Conservation (phyloP, 1,140 invertebrate genomes). For the Zelostemma sp. region DNA sequence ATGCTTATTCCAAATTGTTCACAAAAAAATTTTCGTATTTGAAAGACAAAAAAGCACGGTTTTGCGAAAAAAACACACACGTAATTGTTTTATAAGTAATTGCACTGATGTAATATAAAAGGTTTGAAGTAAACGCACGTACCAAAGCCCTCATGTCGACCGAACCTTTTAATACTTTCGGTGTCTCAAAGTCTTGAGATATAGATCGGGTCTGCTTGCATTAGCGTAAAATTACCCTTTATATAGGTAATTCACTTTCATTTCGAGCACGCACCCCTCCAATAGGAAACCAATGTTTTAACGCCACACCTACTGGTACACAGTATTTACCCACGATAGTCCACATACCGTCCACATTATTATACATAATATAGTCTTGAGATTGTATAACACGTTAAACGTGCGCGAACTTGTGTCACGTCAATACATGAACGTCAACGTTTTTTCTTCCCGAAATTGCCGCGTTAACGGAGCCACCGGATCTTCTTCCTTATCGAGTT, state of each 20-base stretch:
- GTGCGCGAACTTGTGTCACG: slow-evolving; percentile 41
- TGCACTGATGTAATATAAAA: slow-evolving; percentile 1
- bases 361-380: slow-evolving; percentile 56
- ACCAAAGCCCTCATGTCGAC: slow-evolving; percentile 65
- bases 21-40: no score
- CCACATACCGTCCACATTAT: slow-evolving; percentile 52
- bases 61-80: slow-evolving; percentile 1
- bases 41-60: background rate
- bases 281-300: slow-evolving; percentile 62
- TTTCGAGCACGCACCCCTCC: slow-evolving; percentile 63
- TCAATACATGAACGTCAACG: slow-evolving; percentile 25
- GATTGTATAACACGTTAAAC: slow-evolving; percentile 64
- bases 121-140: slow-evolving; percentile 43
- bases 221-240: slow-evolving; percentile 66
- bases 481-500: no score
- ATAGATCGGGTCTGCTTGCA: slow-evolving; percentile 58
- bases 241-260: slow-evolving; percentile 71
- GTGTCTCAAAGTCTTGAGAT: slow-evolving; percentile 50
- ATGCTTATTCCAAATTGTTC: no score
- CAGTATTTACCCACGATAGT: slow-evolving; percentile 58
- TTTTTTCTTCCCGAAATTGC: no score
- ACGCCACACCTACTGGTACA: slow-evolving; percentile 66
- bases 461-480: no score
- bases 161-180: slow-evolving; percentile 49
- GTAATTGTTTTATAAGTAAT: background rate